Conservation (phyloP, 2,113 vertebrate genomes). For the Larimichthys polyactis region DNA sequence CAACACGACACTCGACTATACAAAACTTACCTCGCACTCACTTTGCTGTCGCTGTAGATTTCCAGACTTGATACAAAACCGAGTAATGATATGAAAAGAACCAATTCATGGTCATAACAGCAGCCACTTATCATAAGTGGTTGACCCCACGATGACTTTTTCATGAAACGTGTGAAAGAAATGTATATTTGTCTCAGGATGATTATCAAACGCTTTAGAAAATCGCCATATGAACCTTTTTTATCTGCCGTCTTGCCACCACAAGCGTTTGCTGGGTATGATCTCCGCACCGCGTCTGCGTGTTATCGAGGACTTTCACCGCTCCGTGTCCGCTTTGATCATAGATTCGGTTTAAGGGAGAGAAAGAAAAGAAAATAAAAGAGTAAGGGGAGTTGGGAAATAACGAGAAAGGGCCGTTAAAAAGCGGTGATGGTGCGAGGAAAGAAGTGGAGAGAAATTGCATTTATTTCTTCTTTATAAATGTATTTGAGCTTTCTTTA, state of each 20-base stretch:
- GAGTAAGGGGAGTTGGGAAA: slow-evolving; percentile 20
- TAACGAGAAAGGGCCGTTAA: slow-evolving; percentile 31
- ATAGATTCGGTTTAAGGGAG: slow-evolving; percentile 37
- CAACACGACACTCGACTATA: background rate
- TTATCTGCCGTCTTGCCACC: slow-evolving; percentile 12
- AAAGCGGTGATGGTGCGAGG: background rate
- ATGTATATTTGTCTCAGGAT: background rate
- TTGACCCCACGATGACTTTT: slow-evolving; percentile 16
- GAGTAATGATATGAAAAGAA: background rate
- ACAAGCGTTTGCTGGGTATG: slow-evolving; percentile 7
- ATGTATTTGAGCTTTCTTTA: slow-evolving; percentile 52
- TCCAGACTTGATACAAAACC: background rate
- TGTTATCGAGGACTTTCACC: slow-evolving; percentile 41
- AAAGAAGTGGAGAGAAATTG: background rate
- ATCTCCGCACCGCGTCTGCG: slow-evolving; percentile 32
- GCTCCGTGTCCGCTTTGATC: slow-evolving; percentile 58
- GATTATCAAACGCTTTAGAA: slow-evolving; percentile 23
- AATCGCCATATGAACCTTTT: slow-evolving; percentile 15
- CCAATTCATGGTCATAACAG: background rate
- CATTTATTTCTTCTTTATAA: slow-evolving; percentile 28
- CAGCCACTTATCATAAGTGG: slow-evolving; percentile 3
- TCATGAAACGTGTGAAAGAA: background rate
- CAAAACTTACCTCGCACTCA: background rate
- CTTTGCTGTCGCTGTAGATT: background rate
- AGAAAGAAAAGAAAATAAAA: slow-evolving; percentile 34